Evolutionary conservation across 2,113 vertebrate genomes (phyloP).

Genomic region (Proterorhinus semilunaris): DNA sequence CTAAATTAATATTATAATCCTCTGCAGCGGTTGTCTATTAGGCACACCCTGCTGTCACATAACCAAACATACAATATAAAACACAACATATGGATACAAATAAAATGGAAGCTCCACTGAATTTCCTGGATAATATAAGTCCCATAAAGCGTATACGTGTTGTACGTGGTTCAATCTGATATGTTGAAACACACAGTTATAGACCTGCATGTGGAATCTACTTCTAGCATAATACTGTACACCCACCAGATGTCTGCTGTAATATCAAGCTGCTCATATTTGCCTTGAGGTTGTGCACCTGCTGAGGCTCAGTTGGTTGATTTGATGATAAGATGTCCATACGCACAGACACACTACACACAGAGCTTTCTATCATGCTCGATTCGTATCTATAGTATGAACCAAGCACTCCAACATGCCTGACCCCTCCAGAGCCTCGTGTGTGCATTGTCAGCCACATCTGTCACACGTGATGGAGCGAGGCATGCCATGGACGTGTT

Average conservation of each 20-base stretch:
- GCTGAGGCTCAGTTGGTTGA: slow-evolving; percentile 56
- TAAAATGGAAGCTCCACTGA: slow-evolving; percentile 1
- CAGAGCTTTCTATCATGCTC: slow-evolving; percentile 25
- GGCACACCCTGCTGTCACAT: not conserved
- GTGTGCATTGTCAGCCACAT: slow-evolving; percentile 52
- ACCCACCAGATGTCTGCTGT: slow-evolving; percentile 64
- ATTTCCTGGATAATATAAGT: slow-evolving; percentile 22
- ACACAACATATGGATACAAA: slow-evolving; percentile 11
- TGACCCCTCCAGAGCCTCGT: slow-evolving; percentile 34
- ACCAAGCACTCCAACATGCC: slow-evolving; percentile 7
- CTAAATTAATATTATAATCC: no score
- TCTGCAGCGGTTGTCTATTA: not conserved
- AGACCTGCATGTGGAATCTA: slow-evolving; percentile 12
- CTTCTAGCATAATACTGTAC: slow-evolving; percentile 25
- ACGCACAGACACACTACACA: slow-evolving; percentile 15
- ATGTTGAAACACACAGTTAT: slow-evolving; percentile 15
- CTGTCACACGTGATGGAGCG: slow-evolving; percentile 66
- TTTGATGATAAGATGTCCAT: slow-evolving; percentile 22
- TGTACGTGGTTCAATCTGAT: slow-evolving; percentile 18
- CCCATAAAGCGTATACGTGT: not conserved
- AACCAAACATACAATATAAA: slow-evolving; percentile 21
- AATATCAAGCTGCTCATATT: slow-evolving; percentile 60
- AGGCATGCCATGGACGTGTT: slow-evolving; percentile 60
- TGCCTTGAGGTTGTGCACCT: slow-evolving; percentile 66
- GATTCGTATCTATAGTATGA: slow-evolving; percentile 43